Evolutionary conservation across 1,140 invertebrate species (phyloP), one percentile per base, ranked within the genome.

Genomic region (Halictus rubicundus): DNA sequence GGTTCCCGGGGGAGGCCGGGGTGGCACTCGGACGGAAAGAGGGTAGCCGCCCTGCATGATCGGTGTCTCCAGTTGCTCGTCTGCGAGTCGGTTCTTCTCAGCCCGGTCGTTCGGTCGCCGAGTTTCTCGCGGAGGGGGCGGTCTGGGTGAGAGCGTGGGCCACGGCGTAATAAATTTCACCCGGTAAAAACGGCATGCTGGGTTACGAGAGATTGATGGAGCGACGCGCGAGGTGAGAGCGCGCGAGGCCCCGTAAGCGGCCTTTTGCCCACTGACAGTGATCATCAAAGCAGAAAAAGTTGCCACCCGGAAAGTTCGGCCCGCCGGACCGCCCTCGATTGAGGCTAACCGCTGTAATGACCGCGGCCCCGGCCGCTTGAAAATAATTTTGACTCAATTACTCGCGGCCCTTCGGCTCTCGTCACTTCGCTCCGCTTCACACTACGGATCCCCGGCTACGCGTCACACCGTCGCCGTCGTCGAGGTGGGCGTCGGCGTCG

Each of bases 191-290:
- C 85, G 78, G 81, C 72, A 81, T 68, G 85, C 84, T 89, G 77
- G 83, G 81, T 88, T 89, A 88, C 84, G 84, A 89, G 88, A 89
- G 86, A 89, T 89, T 88, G 88, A 89, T 88, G 88, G 88, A 88
- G 81, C 86, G 83, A 89, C 87, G 86, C 85, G 86, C 74, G 81
- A 89, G 85, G 85, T 88, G 88, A 88, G 88, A 85, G 88, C 75
- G 79, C 83, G 82, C 71, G 81, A 84, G 82, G 52, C 66, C 68
- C 65, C 75, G 81, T 85, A 88, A 89, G 83, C 86, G 87, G 81
- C 87, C 86, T 85, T 85, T 89, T 88, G 83, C 75, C 78, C 79
- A 81, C 84, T 78, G 88, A 84, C 87, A 87, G 88, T 85, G 86
- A 88, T 89, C 85, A 84, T 89, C 85, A 78, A 82, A 83, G 65